Conservation (phyloP, 2,888 invertebrate species). For the Mesorhabditis belari region DNA sequence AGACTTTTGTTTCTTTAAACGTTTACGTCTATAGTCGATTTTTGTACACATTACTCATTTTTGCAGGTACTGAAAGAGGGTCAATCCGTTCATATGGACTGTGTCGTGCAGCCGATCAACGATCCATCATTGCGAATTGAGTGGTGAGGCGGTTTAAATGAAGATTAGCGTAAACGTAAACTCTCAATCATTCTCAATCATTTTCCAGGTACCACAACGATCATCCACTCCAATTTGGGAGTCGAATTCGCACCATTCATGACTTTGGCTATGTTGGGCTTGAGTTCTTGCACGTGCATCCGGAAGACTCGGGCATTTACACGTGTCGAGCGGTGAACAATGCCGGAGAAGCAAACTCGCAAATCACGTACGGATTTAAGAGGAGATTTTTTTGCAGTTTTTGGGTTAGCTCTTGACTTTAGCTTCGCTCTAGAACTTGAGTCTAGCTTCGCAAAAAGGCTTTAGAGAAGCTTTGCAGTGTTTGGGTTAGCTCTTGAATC, state of each 20-base stretch:
- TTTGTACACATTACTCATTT: no score
- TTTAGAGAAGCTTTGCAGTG: no score
- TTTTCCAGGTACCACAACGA: conserved; percentile 74
- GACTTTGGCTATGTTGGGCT: conserved; percentile 92
- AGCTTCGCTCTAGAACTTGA: no score
- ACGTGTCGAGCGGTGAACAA: conserved; percentile 55
- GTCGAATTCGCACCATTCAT: conserved; percentile 89
- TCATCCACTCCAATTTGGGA: conserved; percentile 68
- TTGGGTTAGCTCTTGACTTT: no score
- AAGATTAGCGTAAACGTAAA: neutral
- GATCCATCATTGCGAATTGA: conserved; percentile 81
- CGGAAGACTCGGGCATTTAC: conserved; percentile 56
- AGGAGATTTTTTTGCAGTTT: neutral
- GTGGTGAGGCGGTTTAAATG: neutral
- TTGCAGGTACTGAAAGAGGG: conserved; percentile 66
- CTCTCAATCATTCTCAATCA: neutral
- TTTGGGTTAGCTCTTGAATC: no score
- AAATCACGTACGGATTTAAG: conserved; percentile 66
- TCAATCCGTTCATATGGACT: conserved; percentile 62
- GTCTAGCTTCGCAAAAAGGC: no score
- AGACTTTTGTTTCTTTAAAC: no score
- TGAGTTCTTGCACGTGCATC: conserved; percentile 56
- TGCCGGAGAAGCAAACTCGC: conserved; percentile 73
- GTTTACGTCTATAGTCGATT: no score
- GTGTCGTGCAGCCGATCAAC: conserved; percentile 83